Conservation (phyloP, 2,797 vertebrate species). For the Pterois miles region DNA sequence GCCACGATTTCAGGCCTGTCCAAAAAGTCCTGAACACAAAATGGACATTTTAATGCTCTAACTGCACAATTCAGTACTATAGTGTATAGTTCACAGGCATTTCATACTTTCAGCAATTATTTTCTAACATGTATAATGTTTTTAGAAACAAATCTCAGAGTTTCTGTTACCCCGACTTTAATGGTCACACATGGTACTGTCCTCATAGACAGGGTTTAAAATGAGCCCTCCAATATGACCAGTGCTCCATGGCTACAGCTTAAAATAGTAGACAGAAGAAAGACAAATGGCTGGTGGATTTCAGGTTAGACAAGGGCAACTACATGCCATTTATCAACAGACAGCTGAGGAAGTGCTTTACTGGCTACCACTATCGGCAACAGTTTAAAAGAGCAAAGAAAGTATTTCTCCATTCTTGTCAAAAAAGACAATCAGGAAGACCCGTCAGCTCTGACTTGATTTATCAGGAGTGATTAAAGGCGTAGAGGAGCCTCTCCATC, state of each 20-base stretch:
- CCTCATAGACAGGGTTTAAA: neutral
- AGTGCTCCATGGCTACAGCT: neutral
- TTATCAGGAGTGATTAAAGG: conserved; percentile 13
- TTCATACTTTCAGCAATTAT: too few relatives aligned
- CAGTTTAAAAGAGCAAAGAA: conserved; percentile 1
- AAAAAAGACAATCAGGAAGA: neutral
- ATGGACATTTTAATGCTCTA: accelerated
- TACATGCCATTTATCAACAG: conserved; percentile 37
- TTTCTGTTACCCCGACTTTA: neutral
- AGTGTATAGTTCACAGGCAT: too few relatives aligned
- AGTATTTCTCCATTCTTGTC: neutral
- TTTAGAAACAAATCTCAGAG: too few relatives aligned
- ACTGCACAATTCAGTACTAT: too few relatives aligned
- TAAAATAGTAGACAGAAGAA: conserved; percentile 4
- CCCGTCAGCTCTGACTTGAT: neutral
- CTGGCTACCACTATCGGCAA: neutral
- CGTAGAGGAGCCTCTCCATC: neutral
- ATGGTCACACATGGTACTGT: neutral
- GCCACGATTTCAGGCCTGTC: too few relatives aligned
- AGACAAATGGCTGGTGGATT: conserved; percentile 26
- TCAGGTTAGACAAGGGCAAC: conserved; percentile 40
- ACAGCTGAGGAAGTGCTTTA: conserved; percentile 6
- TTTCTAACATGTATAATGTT: too few relatives aligned
- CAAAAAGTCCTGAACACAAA: too few relatives aligned
- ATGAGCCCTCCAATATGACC: neutral